A percentile compares a stretch with the other conserved stretches of the same genome.
Evolutionary conservation across 2,113 vertebrate genomes (phyloP).

Genomic region (Bujurquina vittata): DNA sequence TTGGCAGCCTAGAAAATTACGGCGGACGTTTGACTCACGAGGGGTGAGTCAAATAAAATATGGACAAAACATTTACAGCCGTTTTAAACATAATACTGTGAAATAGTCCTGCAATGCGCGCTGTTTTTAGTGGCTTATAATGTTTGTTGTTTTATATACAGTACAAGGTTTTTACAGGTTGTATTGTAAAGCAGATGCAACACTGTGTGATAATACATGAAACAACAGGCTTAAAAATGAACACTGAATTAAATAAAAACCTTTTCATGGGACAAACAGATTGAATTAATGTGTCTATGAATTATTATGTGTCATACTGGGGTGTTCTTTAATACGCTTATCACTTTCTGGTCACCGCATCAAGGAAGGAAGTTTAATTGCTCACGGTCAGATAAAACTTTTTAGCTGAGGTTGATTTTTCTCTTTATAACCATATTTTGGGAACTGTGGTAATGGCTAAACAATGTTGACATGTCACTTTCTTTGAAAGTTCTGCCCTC

Average conservation of each 20-base stretch:
- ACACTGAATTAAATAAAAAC: not conserved
- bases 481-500: constrained; percentile 23
- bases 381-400: not conserved
- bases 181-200: not conserved
- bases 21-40: not conserved
- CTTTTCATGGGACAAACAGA: not conserved
- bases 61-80: not conserved
- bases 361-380: not conserved
- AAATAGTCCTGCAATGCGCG: not conserved
- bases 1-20: not conserved
- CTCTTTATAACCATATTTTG: not conserved
- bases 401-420: not conserved
- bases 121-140: not conserved
- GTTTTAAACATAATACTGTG: not conserved
- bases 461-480: constrained; percentile 23
- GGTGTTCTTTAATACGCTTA: too few relatives aligned
- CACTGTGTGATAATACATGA: too few relatives aligned
- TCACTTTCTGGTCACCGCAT: not conserved
- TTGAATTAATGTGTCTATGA: not conserved
- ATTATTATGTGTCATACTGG: not conserved
- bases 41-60: not conserved
- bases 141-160: not conserved
- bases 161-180: not conserved
- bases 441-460: not conserved
- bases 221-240: too few relatives aligned